A percentile compares a stretch with the other conserved stretches of the same genome.
These are phyloP conservation scores for Natator depressus DNA, from an alignment of 2,113 vertebrate species.

Conservation along the genomic window DNA sequence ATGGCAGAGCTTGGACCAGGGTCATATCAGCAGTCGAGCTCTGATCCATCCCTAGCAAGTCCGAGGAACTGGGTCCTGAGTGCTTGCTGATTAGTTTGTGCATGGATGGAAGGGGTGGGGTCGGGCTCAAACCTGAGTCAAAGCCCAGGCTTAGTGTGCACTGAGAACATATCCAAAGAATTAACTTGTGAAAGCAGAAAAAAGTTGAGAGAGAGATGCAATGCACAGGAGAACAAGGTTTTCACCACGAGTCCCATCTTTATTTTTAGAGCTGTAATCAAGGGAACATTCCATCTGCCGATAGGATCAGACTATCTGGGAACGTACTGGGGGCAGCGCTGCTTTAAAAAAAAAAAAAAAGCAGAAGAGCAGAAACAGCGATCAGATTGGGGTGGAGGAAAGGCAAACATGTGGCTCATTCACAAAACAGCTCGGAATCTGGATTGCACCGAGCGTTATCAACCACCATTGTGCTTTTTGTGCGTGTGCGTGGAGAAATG, in stretches of 20 bases:
- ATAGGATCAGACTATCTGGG: conserved; percentile 20
- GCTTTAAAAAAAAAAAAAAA: neutral
- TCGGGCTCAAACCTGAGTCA: neutral
- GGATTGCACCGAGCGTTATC: fast-evolving
- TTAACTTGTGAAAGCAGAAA: neutral
- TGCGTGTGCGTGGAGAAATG: fast-evolving
- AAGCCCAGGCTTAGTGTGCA: too few species aligned
- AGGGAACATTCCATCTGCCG: conserved; percentile 51
- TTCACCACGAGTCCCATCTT: conserved; percentile 40
- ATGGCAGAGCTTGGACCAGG: neutral
- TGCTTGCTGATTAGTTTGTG: neutral
- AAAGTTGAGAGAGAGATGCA: neutral
- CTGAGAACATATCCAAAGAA: neutral
- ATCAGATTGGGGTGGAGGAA: neutral
- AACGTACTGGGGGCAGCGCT: neutral
- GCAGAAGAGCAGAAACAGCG: conserved; percentile 13
- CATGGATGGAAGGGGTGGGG: neutral
- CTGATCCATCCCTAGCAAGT: neutral
- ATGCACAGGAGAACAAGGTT: conserved; percentile 25
- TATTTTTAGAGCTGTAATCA: conserved; percentile 71
- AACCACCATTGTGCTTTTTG: neutral
- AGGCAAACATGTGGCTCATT: fast-evolving
- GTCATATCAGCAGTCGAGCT: neutral
- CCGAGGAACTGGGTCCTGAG: neutral
- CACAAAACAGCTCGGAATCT: neutral